Evolutionary conservation across 2,797 vertebrate species (phyloP), one percentile per base, ranked within the genome.

Genomic region (Enteromius viviparus): DNA sequence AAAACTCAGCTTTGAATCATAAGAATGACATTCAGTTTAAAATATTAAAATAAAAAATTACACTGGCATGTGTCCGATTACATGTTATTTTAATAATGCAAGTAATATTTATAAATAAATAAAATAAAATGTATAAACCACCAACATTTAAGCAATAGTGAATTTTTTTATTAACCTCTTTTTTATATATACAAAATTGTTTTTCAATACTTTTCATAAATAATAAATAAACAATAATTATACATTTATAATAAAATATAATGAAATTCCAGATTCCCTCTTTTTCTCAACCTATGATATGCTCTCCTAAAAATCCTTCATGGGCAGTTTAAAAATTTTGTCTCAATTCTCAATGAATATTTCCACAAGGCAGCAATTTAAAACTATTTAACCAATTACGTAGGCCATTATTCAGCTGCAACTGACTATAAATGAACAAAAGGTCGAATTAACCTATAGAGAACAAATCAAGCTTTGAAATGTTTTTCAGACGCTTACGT

Each of bases 391-490:
- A 49, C 42, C 29, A 62, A 37, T 62, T 17, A 49, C 49, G 19
- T 49, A 81, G 53, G 40, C n/a, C 40, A 34, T 17, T 21, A 71
- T 71, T 60, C 37, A 60, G 40, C 51, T 60, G 53, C 40, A 62
- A 58, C 26, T 29, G 14, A 53, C 47, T 37, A 23, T 5, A 12
- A 34, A 62, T 62, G 53, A 77, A 47, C 40, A 32, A 62, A 76
- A 77, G 40, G 23, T 32, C 29, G 75, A 77, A 77, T 62, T 64
- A 64, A 62, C 58, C 55, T 64, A 21, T 19, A 21, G 11, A 78
- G 26, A 49, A 34, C 45, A 78, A 65, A 49, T 62, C 40, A 45
- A 77, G 58, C 58, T 32, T 77, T 71, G 23, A 15, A 60, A 58
- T 81, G 2, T 62, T 72, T 49, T 47, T 62, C 2, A 42, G 4